These are phyloP conservation scores for Hemithea aestivaria DNA, from an alignment of 2,888 invertebrate genomes.

Conservation along the genomic window DNA sequence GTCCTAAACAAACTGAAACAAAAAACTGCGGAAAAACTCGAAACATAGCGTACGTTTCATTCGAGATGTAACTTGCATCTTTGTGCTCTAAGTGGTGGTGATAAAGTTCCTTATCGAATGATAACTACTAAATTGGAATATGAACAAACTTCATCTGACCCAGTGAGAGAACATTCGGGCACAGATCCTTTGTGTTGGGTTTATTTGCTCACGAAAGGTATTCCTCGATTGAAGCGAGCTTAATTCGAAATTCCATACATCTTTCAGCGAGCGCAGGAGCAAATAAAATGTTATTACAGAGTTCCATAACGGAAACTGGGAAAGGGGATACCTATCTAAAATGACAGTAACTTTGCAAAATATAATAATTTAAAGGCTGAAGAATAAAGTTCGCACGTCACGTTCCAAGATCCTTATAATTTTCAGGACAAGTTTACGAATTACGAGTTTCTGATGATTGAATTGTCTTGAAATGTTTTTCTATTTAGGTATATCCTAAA, in stretches of 20 bases:
- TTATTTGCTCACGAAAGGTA: slow-evolving; percentile 30
- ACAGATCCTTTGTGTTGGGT: slow-evolving; percentile 24
- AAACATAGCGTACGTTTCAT: slow-evolving; percentile 32
- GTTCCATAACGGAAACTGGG: slow-evolving; percentile 11
- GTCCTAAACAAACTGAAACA: slow-evolving; percentile 61
- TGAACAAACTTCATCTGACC: slow-evolving; percentile 45
- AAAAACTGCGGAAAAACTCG: slow-evolving; percentile 31
- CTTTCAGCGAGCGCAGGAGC: slow-evolving; percentile 18
- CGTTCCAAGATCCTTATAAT: background rate
- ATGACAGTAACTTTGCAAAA: no score
- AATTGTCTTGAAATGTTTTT: no score
- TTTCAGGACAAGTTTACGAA: no score
- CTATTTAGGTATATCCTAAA: no score
- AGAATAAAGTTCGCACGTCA: no score
- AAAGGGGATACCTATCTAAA: slow-evolving; percentile 1
- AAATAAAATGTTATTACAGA: slow-evolving; percentile 26
- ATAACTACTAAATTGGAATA: slow-evolving; percentile 4
- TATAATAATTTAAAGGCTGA: no score
- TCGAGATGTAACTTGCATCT: background rate
- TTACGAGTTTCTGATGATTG: no score
- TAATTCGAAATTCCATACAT: slow-evolving; percentile 29
- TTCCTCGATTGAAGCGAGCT: slow-evolving; percentile 28
- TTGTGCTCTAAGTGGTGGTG: slow-evolving; percentile 6
- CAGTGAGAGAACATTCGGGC: slow-evolving; percentile 23
- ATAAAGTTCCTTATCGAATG: slow-evolving; percentile 14